Evolutionary conservation across 2,888 invertebrate genomes (phyloP), one percentile per base, ranked within the genome.

Genomic region (Ophion costatus): DNA sequence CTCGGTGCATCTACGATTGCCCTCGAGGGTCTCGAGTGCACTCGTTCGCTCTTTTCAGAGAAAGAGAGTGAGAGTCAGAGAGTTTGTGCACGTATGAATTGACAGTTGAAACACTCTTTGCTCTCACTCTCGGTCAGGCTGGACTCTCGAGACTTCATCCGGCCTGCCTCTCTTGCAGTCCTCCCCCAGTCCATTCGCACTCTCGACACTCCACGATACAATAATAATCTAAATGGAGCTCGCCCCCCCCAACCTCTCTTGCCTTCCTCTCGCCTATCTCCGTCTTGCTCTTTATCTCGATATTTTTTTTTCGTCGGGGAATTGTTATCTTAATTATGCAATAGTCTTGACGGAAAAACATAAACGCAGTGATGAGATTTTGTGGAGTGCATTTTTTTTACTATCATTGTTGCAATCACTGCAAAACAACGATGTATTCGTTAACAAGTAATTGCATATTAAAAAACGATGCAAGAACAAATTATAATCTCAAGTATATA

Each of bases 141-240:
- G 84, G 76, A 82, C 82, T 85, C 84, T 82, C 79, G 84, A 85
- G 85, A 80, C 83, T 77, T 82, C 73, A 84, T 84, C 82, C 82
- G 81, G 82, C 70, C 85, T 85, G 82, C 76, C 83, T 69, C 83
- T 85, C 75, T 76, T 56, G 14, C 66, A 2, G n/a, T 51, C 70
- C 79, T 75, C 61, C 45, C 63, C 17, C 38, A 45, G 11, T 22
- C 17, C 70, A 17, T 59, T 56, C 51, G 14, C 63, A 64, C 51
- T 66, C 76, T 66, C 56, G 38, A 61, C 66, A 66, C 80, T 71
- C 24, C 45, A 70, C 66, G 69, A 77, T 79, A 75, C 80, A 84
- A 86, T 81, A 71, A 83, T 83, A 67, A 80, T 84, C 81, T 29
- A 69, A 78, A 63, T 71, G 81, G 51, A 71, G 14, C 17, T 51